phyloP scores from a whole-genome alignment of 2,888 invertebrate genomes.

The Ophioninae sp. region DNA sequence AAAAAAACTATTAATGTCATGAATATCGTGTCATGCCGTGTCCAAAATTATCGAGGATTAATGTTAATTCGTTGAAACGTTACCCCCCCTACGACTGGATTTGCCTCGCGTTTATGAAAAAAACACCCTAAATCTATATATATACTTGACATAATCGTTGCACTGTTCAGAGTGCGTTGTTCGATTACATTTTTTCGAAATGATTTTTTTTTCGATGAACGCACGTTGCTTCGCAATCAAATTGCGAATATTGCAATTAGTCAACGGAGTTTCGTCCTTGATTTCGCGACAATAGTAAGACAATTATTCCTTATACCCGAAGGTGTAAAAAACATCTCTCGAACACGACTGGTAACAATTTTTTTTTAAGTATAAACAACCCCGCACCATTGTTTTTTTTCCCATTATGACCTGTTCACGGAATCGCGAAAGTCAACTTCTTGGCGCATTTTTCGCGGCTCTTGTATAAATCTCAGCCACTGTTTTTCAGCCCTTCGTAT shows the following conservation, averaged over 20 bases:
- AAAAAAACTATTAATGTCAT: constrained; percentile 20
- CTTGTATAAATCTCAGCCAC: constrained; percentile 14
- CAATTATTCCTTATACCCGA: background rate
- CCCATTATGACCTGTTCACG: constrained; percentile 35
- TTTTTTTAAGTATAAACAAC: constrained; percentile 6
- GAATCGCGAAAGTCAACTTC: constrained; percentile 8
- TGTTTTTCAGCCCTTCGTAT: background rate
- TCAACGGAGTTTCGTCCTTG: background rate
- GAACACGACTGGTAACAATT: constrained; percentile 47
- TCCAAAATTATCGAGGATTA: constrained; percentile 16
- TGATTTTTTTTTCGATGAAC: constrained; percentile 27
- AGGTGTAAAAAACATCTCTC: constrained; percentile 20
- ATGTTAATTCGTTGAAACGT: constrained; percentile 33
- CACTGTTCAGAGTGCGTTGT: constrained; percentile 13
- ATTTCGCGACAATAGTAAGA: constrained; percentile 3
- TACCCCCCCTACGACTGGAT: constrained; percentile 29
- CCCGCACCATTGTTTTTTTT: constrained; percentile 9
- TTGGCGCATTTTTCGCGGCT: constrained; percentile 20
- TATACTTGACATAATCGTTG: constrained; percentile 8
- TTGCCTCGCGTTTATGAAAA: constrained; percentile 45
- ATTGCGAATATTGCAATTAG: constrained; percentile 34
- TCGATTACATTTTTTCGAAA: constrained; percentile 15
- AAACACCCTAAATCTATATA: constrained; percentile 26
- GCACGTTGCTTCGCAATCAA: constrained; percentile 7
- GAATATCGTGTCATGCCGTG: constrained; percentile 34